These are phyloP conservation scores for Clinocottus analis DNA, from an alignment of 2,113 vertebrate genomes.

Conservation along the genomic window DNA sequence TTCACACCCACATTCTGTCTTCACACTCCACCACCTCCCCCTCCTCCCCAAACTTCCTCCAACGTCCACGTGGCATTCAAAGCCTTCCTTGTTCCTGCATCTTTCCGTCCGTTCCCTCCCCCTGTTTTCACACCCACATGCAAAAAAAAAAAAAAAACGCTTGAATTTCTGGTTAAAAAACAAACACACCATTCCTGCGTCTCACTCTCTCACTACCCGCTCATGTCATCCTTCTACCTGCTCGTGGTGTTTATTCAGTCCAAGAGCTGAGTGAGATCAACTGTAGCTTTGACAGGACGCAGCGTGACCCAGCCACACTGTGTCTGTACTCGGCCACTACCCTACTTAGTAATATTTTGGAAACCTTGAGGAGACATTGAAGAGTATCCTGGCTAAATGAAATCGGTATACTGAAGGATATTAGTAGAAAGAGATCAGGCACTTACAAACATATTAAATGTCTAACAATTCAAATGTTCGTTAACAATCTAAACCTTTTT, in stretches of 20 bases:
- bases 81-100: constrained; percentile 22
- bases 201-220: background rate
- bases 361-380: background rate
- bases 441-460: background rate
- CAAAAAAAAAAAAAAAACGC: constrained; percentile 33
- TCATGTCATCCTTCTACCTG: constrained; percentile 4
- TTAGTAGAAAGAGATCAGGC: background rate
- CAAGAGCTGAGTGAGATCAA: constrained; percentile 38
- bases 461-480: too few species aligned
- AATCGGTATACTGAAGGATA: background rate
- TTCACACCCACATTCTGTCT: background rate
- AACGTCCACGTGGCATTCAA: constrained; percentile 3
- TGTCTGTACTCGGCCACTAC: constrained; percentile 1
- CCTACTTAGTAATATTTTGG: background rate
- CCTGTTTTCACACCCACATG: constrained; percentile 50
- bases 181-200: constrained; percentile 34
- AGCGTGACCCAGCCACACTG: constrained; percentile 4
- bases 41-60: background rate
- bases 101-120: constrained; percentile 15
- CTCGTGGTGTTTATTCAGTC: constrained; percentile 32
- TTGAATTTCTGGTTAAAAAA: constrained; percentile 19
- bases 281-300: constrained; percentile 14
- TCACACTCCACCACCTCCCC: background rate
- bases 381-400: background rate
- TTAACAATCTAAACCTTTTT: too few species aligned